Percentiles rank a stretch among this genome's conserved stretches.
Evolutionary conservation across 2,113 vertebrate species (phyloP).

Genomic region (Pycnonotus jocosus): DNA sequence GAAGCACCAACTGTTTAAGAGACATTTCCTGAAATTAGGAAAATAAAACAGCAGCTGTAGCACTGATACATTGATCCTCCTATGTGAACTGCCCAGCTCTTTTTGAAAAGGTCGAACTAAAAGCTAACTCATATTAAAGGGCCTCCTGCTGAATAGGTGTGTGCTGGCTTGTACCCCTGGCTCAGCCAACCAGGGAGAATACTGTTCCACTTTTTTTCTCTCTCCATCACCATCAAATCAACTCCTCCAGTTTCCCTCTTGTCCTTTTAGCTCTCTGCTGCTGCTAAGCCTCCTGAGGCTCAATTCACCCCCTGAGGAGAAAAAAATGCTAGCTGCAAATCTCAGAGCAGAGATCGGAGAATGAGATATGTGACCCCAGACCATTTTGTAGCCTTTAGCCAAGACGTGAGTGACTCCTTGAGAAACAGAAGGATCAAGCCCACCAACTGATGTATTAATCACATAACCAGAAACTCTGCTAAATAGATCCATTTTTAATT

Average conservation of each 20-base stretch:
- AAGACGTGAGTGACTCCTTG: neutral
- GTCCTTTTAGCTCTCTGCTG: neutral
- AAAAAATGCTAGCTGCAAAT: neutral
- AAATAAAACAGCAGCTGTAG: neutral
- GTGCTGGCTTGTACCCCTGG: fast-evolving
- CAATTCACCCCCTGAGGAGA: neutral
- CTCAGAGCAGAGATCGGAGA: neutral
- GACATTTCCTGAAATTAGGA: neutral
- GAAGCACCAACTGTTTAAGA: neutral
- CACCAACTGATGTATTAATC: neutral
- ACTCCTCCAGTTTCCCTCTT: neutral
- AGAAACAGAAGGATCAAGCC: neutral
- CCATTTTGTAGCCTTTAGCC: neutral
- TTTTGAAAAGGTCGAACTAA: neutral
- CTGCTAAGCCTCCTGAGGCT: neutral
- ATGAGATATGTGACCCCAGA: neutral
- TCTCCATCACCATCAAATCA: neutral
- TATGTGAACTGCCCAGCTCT: neutral
- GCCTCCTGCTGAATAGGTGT: neutral
- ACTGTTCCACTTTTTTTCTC: neutral
- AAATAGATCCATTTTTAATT: slow-evolving; percentile 50
- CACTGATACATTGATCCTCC: neutral
- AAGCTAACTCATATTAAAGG: neutral
- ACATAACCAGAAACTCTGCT: neutral
- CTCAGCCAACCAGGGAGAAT: neutral